Base-by-base conservation (phyloP, 2,888 invertebrate genomes). In the Pyrochroa serraticornis region DNA sequence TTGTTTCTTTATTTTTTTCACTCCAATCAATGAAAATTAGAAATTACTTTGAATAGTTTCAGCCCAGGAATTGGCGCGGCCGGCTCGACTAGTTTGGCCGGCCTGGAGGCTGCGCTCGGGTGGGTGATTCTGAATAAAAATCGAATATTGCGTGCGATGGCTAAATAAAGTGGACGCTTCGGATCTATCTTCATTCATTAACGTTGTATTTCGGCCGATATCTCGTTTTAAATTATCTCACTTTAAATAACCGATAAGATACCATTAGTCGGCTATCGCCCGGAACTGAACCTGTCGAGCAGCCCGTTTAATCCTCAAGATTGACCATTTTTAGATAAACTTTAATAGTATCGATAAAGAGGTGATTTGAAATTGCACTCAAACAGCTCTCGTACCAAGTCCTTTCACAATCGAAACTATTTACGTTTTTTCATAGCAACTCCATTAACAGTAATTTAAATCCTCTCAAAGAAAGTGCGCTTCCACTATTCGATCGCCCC, bases 291-390 rank as follows among this genome's bases (percentile, higher is more conserved):
- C 47, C 49, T 60, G 54, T 58, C 52, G 49, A 45, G 47, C 42
- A 34, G 46, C 32, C 35, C 58, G 48, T 47, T 52, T 43, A 48
- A 49, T 34, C 52, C 50, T 54, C 33, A 57, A 60, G 58, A 63
- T 60, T 62, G 48, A 57, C 60, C 60, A 55, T 58, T 63, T 63
- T 58, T 52, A 63, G 63, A 63, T 63, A 63, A 60, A 63, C 37
- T 56, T 63, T 63, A 60, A 63, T 63, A 60, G 58, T 60, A 60
- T 52, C 55, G 63, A 63, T 63, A 63, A 63, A 37, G 52, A 49
- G 48, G 54, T 44, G 53, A 62, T 62, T 59, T 51, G 61, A 59
- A 64, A 64, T 64, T 59, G 61, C 63, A 59, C 61, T 64, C 57
- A 48, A 57, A 57, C 39, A 51, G 45, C 39, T 44, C 30, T 41